Conservation (phyloP, 2,113 vertebrate genomes). For the Oreochromis niloticus region DNA sequence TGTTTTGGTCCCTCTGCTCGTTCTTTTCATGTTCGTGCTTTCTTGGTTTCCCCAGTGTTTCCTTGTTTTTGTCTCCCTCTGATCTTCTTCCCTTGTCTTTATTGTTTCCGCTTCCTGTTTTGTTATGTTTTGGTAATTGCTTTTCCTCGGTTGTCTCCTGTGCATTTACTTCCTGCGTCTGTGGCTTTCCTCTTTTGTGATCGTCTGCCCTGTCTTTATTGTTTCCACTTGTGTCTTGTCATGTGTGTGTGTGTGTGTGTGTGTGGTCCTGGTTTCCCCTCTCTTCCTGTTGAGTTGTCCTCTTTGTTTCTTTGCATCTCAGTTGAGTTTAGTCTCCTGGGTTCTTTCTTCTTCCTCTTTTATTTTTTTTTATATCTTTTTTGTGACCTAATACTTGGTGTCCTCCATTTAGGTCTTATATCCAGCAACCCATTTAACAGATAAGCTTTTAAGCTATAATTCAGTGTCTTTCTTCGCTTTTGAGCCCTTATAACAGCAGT, state of each 20-base stretch:
- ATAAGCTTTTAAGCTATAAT: not conserved
- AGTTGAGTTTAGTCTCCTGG: not conserved
- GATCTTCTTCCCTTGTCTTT: not conserved
- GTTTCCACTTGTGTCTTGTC: not conserved
- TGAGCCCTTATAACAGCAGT: not conserved
- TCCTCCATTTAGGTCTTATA: not conserved
- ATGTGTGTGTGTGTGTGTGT: rapidly evolving
- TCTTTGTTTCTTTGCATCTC: not conserved
- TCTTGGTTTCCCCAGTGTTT: not conserved
- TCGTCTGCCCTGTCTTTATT: not conserved
- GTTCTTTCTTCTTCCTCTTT: not conserved
- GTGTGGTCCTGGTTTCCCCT: not conserved
- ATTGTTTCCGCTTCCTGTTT: not conserved
- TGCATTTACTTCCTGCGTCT: not conserved
- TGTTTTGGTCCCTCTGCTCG: not conserved
- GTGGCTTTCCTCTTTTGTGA: not conserved
- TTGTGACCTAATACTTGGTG: not conserved
- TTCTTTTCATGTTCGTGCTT: not conserved
- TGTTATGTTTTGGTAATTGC: not conserved
- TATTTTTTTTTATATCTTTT: not conserved
- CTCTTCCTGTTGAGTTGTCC: not conserved
- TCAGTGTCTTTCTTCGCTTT: not conserved
- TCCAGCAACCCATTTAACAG: not conserved
- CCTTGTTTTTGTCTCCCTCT: not conserved
- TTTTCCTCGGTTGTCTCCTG: not conserved